These are phyloP conservation scores for Apamea epomidion DNA, from an alignment of 2,888 invertebrate genomes.

Conservation along the genomic window DNA sequence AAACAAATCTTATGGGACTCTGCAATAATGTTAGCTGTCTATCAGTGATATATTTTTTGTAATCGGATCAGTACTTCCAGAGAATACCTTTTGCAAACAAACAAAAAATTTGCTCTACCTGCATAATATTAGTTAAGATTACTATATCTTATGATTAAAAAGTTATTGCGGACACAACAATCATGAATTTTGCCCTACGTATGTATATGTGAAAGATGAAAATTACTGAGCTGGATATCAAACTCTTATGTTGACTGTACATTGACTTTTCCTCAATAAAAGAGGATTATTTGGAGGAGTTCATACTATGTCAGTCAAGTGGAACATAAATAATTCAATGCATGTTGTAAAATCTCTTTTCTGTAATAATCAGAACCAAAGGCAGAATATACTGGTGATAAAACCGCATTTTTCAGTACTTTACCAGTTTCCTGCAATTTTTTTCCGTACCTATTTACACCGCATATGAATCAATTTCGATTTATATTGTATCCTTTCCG, in stretches of 20 bases:
- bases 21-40: too few species aligned
- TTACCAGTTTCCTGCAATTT: neutral
- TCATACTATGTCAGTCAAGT: neutral
- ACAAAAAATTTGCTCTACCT: too few species aligned
- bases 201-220: neutral
- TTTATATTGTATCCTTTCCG: neutral
- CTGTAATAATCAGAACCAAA: neutral
- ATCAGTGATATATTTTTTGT: too few species aligned
- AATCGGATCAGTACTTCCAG: too few species aligned
- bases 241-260: neutral
- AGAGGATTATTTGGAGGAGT: neutral
- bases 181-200: neutral
- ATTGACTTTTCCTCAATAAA: neutral
- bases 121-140: too few species aligned
- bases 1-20: too few species aligned
- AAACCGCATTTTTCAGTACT: neutral
- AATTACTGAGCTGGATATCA: neutral
- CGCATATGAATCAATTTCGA: neutral
- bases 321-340: neutral
- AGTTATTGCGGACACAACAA: neutral
- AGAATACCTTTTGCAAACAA: too few species aligned
- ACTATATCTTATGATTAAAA: neutral
- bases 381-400: neutral
- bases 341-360: neutral
- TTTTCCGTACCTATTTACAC: neutral